phyloP scores from a whole-genome alignment of 2,113 vertebrate genomes.

The Laterallus jamaicensis region DNA sequence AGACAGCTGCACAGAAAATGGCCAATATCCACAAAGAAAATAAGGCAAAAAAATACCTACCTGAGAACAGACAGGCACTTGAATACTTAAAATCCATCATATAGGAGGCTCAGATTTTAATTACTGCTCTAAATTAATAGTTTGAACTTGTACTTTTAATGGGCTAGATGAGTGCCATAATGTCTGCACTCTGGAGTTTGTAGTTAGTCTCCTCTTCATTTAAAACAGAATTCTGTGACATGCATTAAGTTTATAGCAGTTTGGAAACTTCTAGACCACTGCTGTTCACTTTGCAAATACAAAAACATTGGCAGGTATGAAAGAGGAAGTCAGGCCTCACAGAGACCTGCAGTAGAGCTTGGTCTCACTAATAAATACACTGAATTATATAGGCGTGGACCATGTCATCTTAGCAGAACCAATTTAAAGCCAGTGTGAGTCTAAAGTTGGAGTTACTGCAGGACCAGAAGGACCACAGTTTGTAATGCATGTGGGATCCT shows the following conservation, averaged over 20 bases:
- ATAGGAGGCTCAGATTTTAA: not conserved
- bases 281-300: not conserved
- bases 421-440: not conserved
- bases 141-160: not conserved
- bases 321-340: not conserved
- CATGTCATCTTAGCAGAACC: not conserved
- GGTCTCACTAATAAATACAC: not conserved
- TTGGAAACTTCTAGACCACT: not conserved
- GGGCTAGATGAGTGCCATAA: not conserved
- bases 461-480: not conserved
- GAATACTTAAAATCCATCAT: not conserved
- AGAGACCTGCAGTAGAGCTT: not conserved
- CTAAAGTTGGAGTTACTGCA: not conserved
- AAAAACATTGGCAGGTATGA: not conserved
- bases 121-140: not conserved
- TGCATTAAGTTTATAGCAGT: not conserved
- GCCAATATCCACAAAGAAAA: not conserved
- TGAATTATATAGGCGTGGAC: not conserved
- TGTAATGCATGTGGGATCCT: accelerated
- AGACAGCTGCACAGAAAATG: not conserved
- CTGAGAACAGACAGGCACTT: not conserved
- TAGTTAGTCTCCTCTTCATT: not conserved
- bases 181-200: not conserved
- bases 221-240: not conserved
- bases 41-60: not conserved